Percentiles rank a stretch among this genome's conserved stretches.
phyloP scores from a whole-genome alignment of 2,888 invertebrate genomes.

The Poecilus cupreus region DNA sequence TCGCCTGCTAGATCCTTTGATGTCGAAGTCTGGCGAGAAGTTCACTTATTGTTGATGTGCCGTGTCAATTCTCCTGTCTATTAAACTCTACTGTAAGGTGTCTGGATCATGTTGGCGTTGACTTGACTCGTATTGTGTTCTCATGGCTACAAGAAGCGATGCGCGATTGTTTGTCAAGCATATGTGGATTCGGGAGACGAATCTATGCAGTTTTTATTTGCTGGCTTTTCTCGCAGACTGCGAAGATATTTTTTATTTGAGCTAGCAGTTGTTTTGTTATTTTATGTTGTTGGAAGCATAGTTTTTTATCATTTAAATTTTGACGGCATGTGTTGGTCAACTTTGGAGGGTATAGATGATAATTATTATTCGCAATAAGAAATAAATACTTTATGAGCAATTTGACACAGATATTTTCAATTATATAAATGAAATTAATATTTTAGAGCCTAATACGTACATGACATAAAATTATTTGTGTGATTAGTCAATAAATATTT shows the following conservation, averaged over 20 bases:
- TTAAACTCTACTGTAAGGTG: neutral
- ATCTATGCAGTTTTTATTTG: constrained; percentile 6
- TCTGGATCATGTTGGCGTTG: neutral
- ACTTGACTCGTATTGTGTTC: neutral
- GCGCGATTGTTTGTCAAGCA: constrained; percentile 21
- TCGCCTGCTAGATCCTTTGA: neutral
- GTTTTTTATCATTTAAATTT: neutral
- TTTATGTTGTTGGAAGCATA: neutral
- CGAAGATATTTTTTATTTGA: neutral
- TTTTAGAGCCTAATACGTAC: neutral
- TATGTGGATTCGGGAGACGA: constrained; percentile 6
- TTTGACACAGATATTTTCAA: neutral
- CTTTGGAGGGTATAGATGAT: neutral
- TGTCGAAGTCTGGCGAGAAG: neutral
- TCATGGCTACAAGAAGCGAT: neutral
- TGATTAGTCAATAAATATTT: neutral
- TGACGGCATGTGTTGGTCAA: neutral
- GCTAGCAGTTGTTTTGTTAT: constrained; percentile 4
- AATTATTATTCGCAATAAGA: neutral
- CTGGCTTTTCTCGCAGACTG: neutral
- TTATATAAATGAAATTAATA: neutral
- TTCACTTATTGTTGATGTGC: constrained; percentile 33
- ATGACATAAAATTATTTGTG: neutral
- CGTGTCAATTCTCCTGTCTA: constrained; percentile 32
- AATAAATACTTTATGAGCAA: neutral